Evolutionary conservation across 2,797 vertebrate species (phyloP).

Genomic region (Arctocebus calabarensis): DNA sequence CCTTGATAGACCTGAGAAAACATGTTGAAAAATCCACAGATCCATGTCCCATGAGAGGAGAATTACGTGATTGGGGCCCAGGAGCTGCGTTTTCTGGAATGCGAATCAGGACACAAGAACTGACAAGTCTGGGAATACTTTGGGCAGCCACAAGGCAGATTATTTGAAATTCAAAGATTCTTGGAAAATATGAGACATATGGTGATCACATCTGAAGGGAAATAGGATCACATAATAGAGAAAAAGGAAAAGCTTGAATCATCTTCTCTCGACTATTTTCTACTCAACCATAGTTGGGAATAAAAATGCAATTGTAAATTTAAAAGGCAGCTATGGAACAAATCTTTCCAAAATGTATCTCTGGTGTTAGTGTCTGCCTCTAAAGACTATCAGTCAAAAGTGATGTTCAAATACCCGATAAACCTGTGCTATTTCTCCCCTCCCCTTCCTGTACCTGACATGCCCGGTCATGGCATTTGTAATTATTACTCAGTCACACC

Average conservation of each 20-base stretch:
- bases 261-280: not conserved
- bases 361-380: not conserved
- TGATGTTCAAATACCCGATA: not conserved
- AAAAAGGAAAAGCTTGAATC: not conserved
- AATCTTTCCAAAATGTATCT: constrained; percentile 4
- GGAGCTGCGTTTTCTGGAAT: not conserved
- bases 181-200: not conserved
- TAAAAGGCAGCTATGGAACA: not conserved
- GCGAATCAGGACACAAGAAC: not conserved
- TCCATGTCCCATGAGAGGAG: not conserved
- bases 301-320: constrained; percentile 9
- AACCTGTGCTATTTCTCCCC: not conserved
- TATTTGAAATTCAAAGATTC: constrained; percentile 16
- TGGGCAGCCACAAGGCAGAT: not conserved
- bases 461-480: not conserved
- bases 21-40: not conserved
- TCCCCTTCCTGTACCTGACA: not conserved
- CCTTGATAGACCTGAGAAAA: not conserved
- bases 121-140: not conserved
- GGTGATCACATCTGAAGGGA: constrained; percentile 2
- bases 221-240: not conserved
- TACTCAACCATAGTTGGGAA: not conserved
- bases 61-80: not conserved
- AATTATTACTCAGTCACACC: not conserved
- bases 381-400: not conserved